phyloP scores from a whole-genome alignment of 2,888 invertebrate genomes.

The Leptinotarsa rubiginosa region DNA sequence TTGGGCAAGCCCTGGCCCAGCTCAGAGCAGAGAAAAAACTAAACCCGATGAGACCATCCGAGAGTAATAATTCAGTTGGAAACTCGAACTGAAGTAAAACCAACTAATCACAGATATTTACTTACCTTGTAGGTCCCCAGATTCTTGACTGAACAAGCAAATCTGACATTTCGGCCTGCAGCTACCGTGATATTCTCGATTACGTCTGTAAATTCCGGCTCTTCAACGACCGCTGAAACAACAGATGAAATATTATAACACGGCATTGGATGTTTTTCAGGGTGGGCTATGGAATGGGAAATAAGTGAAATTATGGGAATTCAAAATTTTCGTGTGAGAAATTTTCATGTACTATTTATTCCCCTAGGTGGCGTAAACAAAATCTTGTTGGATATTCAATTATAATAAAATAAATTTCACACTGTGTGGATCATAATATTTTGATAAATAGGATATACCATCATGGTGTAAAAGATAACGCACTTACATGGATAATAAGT shows the following conservation, averaged over 20 bases:
- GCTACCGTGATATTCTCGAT: slow-evolving; percentile 93
- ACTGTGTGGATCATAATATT: too few species aligned
- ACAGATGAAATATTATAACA: slow-evolving; percentile 51
- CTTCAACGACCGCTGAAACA: slow-evolving; percentile 80
- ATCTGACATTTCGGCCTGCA: slow-evolving; percentile 87
- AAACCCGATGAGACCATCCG: slow-evolving; percentile 4
- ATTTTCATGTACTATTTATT: too few species aligned
- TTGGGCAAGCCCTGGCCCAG: neutral
- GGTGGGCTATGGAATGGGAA: neutral
- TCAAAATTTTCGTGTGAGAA: neutral
- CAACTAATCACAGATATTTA: slow-evolving; percentile 41
- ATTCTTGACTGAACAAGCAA: slow-evolving; percentile 92
- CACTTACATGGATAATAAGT: too few species aligned
- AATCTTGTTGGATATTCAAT: too few species aligned
- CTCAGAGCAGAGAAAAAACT: neutral
- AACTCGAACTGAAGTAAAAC: slow-evolving; percentile 1
- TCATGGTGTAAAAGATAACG: too few species aligned
- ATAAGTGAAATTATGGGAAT: neutral
- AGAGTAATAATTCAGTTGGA: slow-evolving; percentile 21
- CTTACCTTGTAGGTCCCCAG: slow-evolving; percentile 91
- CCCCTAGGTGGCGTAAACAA: too few species aligned
- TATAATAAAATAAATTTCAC: too few species aligned
- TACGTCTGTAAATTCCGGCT: slow-evolving; percentile 90
- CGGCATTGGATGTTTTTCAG: neutral
- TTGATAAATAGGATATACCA: too few species aligned